Conservation (phyloP, 2,888 invertebrate genomes). For the Dicycla oo region DNA sequence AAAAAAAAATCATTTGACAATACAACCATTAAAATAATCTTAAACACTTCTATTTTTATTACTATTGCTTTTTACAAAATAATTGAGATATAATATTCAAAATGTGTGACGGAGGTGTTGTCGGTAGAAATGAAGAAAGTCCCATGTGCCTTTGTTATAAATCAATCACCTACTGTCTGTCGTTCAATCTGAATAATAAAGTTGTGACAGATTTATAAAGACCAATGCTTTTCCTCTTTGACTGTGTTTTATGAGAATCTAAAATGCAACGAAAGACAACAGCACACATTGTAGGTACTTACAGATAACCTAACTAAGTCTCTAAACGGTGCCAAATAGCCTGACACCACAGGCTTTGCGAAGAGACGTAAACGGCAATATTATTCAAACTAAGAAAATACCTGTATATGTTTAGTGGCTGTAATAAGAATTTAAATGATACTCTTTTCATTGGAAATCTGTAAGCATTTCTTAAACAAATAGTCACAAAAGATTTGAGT, state of each 20-base stretch:
- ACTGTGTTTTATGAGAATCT: neutral
- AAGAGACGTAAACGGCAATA: conserved; percentile 11
- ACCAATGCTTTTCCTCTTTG: too few species aligned
- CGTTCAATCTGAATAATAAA: neutral
- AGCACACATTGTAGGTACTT: neutral
- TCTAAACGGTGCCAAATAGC: neutral
- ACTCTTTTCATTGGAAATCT: conserved; percentile 52
- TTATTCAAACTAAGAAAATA: neutral
- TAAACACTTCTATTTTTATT: too few species aligned
- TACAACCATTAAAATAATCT: too few species aligned
- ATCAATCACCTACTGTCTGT: too few species aligned
- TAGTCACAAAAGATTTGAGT: conserved; percentile 62
- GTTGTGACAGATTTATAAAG: neutral
- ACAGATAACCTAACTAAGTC: neutral
- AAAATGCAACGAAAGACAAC: neutral
- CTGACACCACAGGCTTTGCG: neutral
- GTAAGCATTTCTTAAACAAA: conserved; percentile 50
- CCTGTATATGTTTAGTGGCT: neutral
- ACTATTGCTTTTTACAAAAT: too few species aligned
- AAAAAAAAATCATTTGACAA: too few species aligned
- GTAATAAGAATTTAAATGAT: conserved; percentile 11
- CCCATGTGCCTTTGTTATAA: too few species aligned
- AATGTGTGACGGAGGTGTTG: too few species aligned
- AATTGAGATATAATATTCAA: too few species aligned
- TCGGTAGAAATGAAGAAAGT: too few species aligned